These are phyloP conservation scores for Ernsta delagoae DNA, from an alignment of 2,888 invertebrate species.

Conservation along the genomic window DNA sequence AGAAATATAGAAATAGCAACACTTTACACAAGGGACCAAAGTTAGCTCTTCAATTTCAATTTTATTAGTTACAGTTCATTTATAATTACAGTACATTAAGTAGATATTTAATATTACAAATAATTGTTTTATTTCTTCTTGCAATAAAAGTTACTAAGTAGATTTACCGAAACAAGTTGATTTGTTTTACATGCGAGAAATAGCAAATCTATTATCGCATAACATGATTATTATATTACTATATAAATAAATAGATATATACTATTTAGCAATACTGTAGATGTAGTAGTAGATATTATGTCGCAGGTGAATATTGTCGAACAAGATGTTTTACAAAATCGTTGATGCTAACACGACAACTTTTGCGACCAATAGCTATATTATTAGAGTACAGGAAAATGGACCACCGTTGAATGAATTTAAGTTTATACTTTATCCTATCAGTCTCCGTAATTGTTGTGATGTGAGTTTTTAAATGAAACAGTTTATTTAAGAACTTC, in stretches of 20 bases:
- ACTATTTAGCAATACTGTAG: no score
- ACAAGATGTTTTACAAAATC: no score
- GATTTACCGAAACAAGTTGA: neutral
- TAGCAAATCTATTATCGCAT: neutral
- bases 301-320: no score
- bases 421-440: slow-evolving; percentile 34
- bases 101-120: neutral
- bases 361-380: no score
- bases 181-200: neutral
- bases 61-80: slow-evolving; percentile 18
- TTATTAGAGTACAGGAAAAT: no score
- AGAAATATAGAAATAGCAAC: slow-evolving; percentile 44
- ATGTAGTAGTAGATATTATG: no score
- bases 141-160: neutral
- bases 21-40: slow-evolving; percentile 65
- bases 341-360: no score
- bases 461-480: slow-evolving; percentile 27
- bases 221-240: neutral
- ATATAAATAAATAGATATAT: no score
- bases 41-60: slow-evolving; percentile 46
- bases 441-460: slow-evolving; percentile 26
- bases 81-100: slow-evolving; percentile 11
- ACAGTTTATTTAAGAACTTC: slow-evolving; percentile 25
- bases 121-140: neutral
- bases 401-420: slow-evolving; percentile 25